Evolutionary conservation across 1,140 invertebrate species (phyloP).

Genomic region (Episyrphus balteatus): DNA sequence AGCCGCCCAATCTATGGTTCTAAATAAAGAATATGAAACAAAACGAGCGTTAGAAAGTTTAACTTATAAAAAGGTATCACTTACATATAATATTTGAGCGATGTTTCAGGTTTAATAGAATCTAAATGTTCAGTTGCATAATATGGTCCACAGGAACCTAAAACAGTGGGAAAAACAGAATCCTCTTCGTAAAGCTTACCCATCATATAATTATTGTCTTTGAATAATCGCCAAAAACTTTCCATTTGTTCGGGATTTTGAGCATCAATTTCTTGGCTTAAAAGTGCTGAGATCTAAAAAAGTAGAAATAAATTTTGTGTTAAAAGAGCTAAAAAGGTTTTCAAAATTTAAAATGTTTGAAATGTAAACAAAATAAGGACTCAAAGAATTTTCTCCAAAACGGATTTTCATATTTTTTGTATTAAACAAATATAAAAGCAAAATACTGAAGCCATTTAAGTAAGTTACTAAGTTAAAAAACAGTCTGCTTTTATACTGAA

Average conservation of each 20-base stretch:
- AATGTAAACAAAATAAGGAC: not conserved
- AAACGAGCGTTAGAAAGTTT: not conserved
- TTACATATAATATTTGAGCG: conserved; percentile 28
- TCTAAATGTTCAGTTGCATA: conserved; percentile 27
- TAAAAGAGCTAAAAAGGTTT: not conserved
- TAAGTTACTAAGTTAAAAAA: no score
- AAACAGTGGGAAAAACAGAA: conserved; percentile 24
- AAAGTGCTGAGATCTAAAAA: conserved; percentile 21
- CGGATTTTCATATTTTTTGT: not conserved
- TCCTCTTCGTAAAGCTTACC: conserved; percentile 33
- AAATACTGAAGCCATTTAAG: no score
- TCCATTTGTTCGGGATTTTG: conserved; percentile 30
- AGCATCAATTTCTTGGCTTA: conserved; percentile 30
- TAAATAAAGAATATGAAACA: conserved; percentile 1
- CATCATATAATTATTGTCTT: conserved; percentile 35
- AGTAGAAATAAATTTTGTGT: not conserved
- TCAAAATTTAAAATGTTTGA: no score
- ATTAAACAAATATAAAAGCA: no score
- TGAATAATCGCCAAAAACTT: conserved; percentile 29
- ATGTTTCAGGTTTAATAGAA: conserved; percentile 23
- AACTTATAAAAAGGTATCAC: not conserved
- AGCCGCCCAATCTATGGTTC: conserved; percentile 25
- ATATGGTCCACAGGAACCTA: conserved; percentile 29
- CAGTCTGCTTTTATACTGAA: no score
- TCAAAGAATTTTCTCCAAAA: not conserved